These are phyloP conservation scores for Pogonophryne albipinna DNA, from an alignment of 2,797 vertebrate genomes.

Conservation along the genomic window DNA sequence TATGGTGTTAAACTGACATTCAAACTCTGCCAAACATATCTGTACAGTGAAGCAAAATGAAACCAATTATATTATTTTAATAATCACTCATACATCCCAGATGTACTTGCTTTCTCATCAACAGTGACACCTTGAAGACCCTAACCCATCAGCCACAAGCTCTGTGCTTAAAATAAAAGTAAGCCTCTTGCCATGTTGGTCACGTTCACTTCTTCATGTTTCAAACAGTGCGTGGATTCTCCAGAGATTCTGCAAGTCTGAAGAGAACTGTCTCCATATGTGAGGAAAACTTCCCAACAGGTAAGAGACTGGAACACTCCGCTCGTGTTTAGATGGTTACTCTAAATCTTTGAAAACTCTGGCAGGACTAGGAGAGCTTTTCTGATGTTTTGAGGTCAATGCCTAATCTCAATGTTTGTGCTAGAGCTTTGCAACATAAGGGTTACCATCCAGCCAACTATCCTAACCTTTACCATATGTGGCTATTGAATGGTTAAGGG, in stretches of 20 bases:
- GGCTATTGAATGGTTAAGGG: too few species aligned
- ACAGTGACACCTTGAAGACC: neutral
- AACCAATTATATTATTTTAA: neutral
- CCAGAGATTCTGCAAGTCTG: slow-evolving; percentile 52
- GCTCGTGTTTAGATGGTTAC: too few species aligned
- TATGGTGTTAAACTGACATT: neutral
- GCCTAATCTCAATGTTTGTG: too few species aligned
- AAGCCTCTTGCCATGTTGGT: neutral
- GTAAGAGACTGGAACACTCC: slow-evolving; percentile 44
- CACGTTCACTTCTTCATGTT: neutral
- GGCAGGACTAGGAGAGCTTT: neutral
- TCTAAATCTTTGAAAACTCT: too few species aligned
- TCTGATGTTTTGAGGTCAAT: neutral
- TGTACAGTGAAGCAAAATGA: neutral
- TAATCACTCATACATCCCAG: neutral
- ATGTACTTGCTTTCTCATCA: neutral
- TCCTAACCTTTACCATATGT: too few species aligned
- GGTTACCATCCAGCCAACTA: too few species aligned
- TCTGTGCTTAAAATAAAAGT: neutral
- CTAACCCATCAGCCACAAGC: neutral
- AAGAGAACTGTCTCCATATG: slow-evolving; percentile 45
- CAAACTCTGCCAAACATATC: neutral
- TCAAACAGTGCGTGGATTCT: slow-evolving; percentile 52
- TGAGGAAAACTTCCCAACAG: slow-evolving; percentile 76
- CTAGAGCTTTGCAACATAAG: too few species aligned